Conservation (phyloP, 1,140 invertebrate species). For the Psilanteris sp. region DNA sequence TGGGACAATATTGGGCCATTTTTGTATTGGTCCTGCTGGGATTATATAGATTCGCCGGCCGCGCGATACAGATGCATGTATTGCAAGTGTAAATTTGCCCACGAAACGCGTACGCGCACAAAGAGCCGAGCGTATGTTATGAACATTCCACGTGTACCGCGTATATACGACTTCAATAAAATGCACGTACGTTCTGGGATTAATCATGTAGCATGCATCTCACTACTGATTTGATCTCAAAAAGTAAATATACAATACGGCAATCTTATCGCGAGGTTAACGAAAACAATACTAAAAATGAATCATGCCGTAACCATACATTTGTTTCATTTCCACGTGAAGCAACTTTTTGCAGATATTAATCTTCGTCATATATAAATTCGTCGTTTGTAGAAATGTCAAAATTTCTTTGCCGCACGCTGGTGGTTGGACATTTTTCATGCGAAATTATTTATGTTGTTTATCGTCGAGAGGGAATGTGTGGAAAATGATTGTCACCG, state of each 20-base stretch:
- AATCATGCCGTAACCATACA: not conserved
- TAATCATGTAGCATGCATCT: constrained; percentile 25
- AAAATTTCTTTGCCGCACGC: too few species aligned
- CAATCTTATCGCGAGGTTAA: constrained; percentile 10
- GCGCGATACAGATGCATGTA: too few species aligned
- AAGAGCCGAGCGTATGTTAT: constrained; percentile 1
- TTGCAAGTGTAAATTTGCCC: not conserved
- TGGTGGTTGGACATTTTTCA: too few species aligned
- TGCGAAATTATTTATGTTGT: too few species aligned
- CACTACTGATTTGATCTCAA: constrained; percentile 17
- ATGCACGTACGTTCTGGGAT: constrained; percentile 10
- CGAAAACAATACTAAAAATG: constrained; percentile 5
- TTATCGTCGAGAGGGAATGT: too few species aligned
- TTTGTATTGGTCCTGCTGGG: too few species aligned
- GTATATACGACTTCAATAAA: constrained; percentile 17
- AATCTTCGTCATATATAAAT: not conserved
- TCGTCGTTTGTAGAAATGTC: too few species aligned
- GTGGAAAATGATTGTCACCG: too few species aligned
- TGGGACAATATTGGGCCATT: too few species aligned
- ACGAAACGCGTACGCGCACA: not conserved
- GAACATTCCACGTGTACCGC: not conserved
- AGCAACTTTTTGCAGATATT: not conserved
- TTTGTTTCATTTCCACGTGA: constrained; percentile 3
- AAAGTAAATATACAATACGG: constrained; percentile 15
- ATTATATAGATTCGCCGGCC: too few species aligned